A percentile compares a stretch with the other conserved stretches of the same genome.
phyloP scores from a whole-genome alignment of 1,140 invertebrate species.

The Pseudomyrmex gracilis region DNA sequence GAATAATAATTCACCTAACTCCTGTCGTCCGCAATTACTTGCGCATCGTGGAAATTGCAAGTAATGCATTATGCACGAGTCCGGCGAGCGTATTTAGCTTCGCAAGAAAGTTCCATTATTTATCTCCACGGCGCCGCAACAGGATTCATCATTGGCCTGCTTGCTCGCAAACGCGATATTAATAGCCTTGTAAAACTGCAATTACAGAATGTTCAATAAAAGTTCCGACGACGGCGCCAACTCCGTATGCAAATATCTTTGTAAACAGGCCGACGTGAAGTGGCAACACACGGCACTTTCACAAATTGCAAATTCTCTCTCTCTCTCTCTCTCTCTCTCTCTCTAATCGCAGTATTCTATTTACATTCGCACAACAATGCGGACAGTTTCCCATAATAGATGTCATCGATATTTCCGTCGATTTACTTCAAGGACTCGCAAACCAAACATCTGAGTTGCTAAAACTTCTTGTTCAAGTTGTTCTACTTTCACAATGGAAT shows the following conservation, averaged over 20 bases:
- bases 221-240: conserved; percentile 22
- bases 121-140: conserved; percentile 57
- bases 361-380: too few species aligned
- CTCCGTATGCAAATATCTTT: conserved; percentile 33
- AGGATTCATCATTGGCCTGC: conserved; percentile 37
- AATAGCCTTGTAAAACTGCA: conserved; percentile 54
- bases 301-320: too few species aligned
- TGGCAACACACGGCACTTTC: too few species aligned
- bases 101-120: conserved; percentile 68
- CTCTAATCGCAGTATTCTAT: too few species aligned
- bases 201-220: conserved; percentile 50
- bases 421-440: too few species aligned
- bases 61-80: conserved; percentile 69
- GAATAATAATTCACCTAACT: conserved; percentile 60
- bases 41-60: conserved; percentile 65
- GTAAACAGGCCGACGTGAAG: conserved; percentile 7
- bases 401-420: too few species aligned
- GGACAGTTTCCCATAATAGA: too few species aligned
- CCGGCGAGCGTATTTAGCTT: conserved; percentile 47
- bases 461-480: too few species aligned
- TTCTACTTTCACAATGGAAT: too few species aligned
- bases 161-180: conserved; percentile 48
- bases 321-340: too few species aligned
- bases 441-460: too few species aligned
- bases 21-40: conserved; percentile 60